A percentile compares a stretch with the other conserved stretches of the same genome.
Conservation (phyloP, 2,113 vertebrate species). For the Aegithalos caudatus region DNA sequence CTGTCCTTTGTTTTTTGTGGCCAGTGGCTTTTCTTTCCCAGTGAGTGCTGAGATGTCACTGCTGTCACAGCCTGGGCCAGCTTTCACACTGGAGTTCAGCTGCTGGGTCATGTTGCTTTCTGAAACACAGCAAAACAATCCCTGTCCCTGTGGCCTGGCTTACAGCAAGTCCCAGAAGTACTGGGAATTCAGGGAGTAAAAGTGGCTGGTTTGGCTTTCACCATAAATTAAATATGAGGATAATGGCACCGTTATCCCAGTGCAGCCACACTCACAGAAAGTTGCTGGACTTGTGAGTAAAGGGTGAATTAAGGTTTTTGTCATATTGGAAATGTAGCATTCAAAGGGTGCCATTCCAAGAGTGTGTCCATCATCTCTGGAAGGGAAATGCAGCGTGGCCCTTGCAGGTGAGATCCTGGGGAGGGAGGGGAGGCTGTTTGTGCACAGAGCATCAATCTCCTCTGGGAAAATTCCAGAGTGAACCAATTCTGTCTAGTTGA, state of each 20-base stretch:
- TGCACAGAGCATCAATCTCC: background rate
- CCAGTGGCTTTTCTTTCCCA: background rate
- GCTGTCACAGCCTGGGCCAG: background rate
- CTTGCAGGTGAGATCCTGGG: background rate
- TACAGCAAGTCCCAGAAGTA: background rate
- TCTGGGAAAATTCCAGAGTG: background rate
- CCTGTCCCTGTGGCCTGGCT: background rate
- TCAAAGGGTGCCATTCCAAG: background rate
- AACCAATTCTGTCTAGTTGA: conserved; percentile 16
- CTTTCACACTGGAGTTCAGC: background rate
- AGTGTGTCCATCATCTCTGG: background rate
- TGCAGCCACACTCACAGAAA: background rate
- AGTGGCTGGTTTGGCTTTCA: background rate
- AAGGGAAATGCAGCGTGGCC: background rate
- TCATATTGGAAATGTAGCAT: background rate
- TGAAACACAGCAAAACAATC: background rate
- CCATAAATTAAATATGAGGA: background rate
- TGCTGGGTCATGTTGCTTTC: background rate
- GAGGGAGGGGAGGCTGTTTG: background rate
- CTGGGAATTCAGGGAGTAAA: background rate
- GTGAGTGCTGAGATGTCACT: background rate
- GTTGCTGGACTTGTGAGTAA: background rate
- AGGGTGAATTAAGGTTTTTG: background rate
- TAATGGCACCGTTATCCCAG: background rate
- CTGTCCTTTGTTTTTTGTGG: background rate